Evolutionary conservation across 2,888 invertebrate species (phyloP), one percentile per base, ranked within the genome.

Genomic region (Ypsolopha scabrella): DNA sequence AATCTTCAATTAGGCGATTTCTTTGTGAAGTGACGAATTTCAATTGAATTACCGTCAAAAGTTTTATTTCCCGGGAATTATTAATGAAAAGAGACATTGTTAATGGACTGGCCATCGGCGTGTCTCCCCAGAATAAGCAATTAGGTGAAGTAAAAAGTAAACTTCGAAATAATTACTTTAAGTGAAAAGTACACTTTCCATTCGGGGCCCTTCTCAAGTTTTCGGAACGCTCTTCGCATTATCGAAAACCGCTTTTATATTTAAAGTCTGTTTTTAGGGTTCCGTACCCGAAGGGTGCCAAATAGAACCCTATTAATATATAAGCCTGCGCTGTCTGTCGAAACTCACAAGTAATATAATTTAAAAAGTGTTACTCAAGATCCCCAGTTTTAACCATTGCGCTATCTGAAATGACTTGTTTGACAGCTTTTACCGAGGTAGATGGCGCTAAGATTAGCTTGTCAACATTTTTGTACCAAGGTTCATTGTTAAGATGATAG

Each of bases 101-200:
- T 38, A 47, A 47, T 47, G 47, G 47, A 37, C n/a, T 11, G 13
- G 9, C 47, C 47, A 47, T 47, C 47, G 37, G 37, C 37, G 37
- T 10, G 36, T 47, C 47, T 47, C 14, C 46, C 36, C 33, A 48
- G 39, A 51, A 50, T 43, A 51, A 51, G 50, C 39, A 39, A 48
- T 48, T 48, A 43, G 34, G 35, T 13, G 34, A n/a, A 50, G 9
- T 24, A 35, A 24, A 47, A 47, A 36, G 36, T 24, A 35, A 33
- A 34, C 14, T 37, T 38, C 44, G 11, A 52, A 35, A 49, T 8
- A 51, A 57, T 53, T 9, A 51, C 44, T 52, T 51, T 34, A 37
- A 52, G 54, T 57, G 10, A 41, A 61, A 55, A 50, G 51, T 49
- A 53, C 36, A 11, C 45, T 41, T 58, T 60, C 57, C 52, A 10